Evolutionary conservation across 1,140 invertebrate genomes (phyloP), one percentile per base, ranked within the genome.

Genomic region (Hyles vespertilio): DNA sequence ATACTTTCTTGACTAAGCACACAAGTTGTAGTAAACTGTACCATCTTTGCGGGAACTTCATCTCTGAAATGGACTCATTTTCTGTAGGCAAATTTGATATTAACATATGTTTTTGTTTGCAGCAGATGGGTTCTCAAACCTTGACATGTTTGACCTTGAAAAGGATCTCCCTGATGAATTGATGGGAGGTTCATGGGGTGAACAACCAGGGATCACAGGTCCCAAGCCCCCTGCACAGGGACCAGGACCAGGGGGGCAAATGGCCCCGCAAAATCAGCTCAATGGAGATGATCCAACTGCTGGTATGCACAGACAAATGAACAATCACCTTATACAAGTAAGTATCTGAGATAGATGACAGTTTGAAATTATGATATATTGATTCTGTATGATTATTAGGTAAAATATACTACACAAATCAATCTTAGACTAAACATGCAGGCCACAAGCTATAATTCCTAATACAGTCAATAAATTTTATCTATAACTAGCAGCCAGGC

Each of bases 141-240:
- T 93, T 76, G 94, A 95, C 80, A 94, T 95, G 92, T 95, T 95
- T 83, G 94, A 95, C 89, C 91, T 97, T 84, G 96, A 97, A 90
- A 96, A 97, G 90, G 95, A 97, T 88, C 92, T 98, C 61, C 97
- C 97, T 43, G 96, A 98, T 91, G 97, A 98, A 89, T 89, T 98
- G 54, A 94, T 97, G 76, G 91, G 92, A 34, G 91, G 91, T 58
- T 92, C 92, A 65, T 96, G 95, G 94, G 92, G 92, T 60, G 92
- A 93, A 74, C 91, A 92, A 69, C 85, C 92, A 34, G 90, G 90
- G 72, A 85, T 92, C 71, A 65, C 91, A 76, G 80, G 91, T 72
- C 87, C 84, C 47, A 95, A 95, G 78, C 94, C 94, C 55, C 93
- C 92, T 2, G 94, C 92, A 32, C 93, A 94, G 70, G 94, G 94